These are phyloP conservation scores for Falco peregrinus DNA, from an alignment of 2,797 vertebrate species.

Conservation along the genomic window DNA sequence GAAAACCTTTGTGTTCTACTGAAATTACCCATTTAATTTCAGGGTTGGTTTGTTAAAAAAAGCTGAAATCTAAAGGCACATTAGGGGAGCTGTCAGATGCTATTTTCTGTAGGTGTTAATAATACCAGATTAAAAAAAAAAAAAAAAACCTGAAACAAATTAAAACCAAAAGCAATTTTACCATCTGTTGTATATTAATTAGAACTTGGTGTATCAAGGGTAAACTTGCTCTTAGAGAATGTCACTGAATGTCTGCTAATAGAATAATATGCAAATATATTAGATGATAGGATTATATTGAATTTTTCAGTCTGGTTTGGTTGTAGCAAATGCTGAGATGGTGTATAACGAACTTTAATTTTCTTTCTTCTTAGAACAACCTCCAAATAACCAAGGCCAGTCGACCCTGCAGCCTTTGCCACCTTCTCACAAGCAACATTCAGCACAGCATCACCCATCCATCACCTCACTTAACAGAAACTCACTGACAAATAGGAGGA, in stretches of 20 bases:
- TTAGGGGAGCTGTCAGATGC: slow-evolving; percentile 78
- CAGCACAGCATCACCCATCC: slow-evolving; percentile 87
- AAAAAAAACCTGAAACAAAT: slow-evolving; percentile 74
- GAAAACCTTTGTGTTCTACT: slow-evolving; percentile 76
- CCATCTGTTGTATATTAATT: slow-evolving; percentile 86
- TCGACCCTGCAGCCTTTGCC: slow-evolving; percentile 91
- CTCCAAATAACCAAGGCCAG: slow-evolving; percentile 88
- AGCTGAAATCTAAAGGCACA: slow-evolving; percentile 72
- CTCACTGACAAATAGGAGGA: slow-evolving; percentile 96
- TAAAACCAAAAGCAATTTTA: slow-evolving; percentile 81
- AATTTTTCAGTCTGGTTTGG: slow-evolving; percentile 60
- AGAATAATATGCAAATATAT: slow-evolving; percentile 77
- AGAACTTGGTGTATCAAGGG: slow-evolving; percentile 79
- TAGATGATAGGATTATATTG: slow-evolving; percentile 47
- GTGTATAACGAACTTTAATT: slow-evolving; percentile 60
- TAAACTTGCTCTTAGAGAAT: slow-evolving; percentile 79
- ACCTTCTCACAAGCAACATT: slow-evolving; percentile 89
- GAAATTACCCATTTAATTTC: slow-evolving; percentile 81
- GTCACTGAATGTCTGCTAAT: slow-evolving; percentile 76
- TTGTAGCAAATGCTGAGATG: slow-evolving; percentile 22
- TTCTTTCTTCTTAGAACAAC: slow-evolving; percentile 84
- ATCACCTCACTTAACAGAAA: slow-evolving; percentile 96
- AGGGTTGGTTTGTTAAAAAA: slow-evolving; percentile 79
- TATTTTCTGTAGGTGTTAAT: slow-evolving; percentile 82
- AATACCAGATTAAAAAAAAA: slow-evolving; percentile 74